A percentile compares a stretch with the other conserved stretches of the same genome.
Evolutionary conservation across 2,797 vertebrate species (phyloP).

Genomic region (Tadarida brasiliensis): DNA sequence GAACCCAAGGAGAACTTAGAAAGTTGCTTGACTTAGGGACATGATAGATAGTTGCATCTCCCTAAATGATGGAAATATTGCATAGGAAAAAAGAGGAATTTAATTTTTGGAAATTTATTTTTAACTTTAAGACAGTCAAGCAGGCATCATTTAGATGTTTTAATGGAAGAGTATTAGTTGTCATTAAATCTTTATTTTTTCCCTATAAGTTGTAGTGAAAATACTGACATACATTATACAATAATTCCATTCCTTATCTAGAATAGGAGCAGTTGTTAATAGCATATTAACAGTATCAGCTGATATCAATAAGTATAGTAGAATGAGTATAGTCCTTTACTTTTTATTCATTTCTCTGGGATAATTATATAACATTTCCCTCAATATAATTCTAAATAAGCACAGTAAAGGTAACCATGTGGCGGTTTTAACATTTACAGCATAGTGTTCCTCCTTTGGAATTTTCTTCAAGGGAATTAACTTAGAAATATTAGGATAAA

Average conservation of each 20-base stretch:
- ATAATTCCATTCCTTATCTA: background rate
- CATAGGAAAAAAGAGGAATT: background rate
- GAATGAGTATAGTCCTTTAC: background rate
- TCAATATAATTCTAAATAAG: slow-evolving; percentile 13
- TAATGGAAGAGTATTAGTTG: background rate
- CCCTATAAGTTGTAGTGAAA: background rate
- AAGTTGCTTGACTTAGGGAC: background rate
- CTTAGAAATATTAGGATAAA: slow-evolving; percentile 1
- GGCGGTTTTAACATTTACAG: background rate
- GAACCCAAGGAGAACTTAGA: slow-evolving; percentile 2
- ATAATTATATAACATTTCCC: background rate
- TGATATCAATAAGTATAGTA: background rate
- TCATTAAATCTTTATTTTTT: background rate
- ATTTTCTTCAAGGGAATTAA: background rate
- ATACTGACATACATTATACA: background rate
- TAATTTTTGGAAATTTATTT: background rate
- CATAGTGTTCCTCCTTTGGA: background rate
- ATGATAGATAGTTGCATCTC: background rate
- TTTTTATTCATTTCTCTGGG: background rate
- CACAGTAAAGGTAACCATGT: background rate
- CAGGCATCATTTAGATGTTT: background rate
- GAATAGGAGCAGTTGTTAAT: background rate
- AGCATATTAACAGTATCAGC: background rate
- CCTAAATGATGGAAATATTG: slow-evolving; percentile 60
- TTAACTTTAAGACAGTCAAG: background rate